Evolutionary conservation across 53 echinoderm and acorn worm species (phyloP), one percentile per base, ranked within the genome.

Genomic region (Zoroaster sp.): DNA sequence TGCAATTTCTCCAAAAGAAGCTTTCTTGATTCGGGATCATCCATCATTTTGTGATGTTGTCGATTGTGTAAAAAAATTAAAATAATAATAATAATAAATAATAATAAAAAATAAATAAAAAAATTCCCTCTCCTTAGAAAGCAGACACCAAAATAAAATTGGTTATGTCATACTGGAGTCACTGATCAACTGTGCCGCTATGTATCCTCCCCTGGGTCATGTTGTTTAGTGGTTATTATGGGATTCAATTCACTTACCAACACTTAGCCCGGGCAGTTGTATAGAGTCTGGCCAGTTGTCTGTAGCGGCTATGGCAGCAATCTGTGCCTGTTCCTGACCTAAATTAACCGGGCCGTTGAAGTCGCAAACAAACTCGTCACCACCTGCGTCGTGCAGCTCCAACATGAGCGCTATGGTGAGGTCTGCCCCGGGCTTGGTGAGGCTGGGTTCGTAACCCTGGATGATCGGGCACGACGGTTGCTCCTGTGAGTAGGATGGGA

Each of bases 371-470:
- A 65, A 5, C 20, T 80, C 66, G 39, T 15, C 39, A 6, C 36
- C 31, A 36, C 65, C 65, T 13, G 53, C 66, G 25, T 55, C 18
- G 28, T 80, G 80, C 28, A 65, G 36, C 37, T 39, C 63, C 25
- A 65, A 3, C 65, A 80, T 52, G 30, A 80, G 65, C 0, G 38
- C 66, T 25, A 80, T 38, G 65, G 42, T 80, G 9, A 80, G 80
- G 55, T 80, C 66, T 7, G 80, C 80, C 4, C 28, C 66, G 2
- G 80, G 80, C 23, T 80, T 66, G 80, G 36, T 80, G 65, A 63
- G 21, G 20, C 37, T 65, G 66, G 80, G 80, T 28, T 37, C 25
- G n/a, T 37, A 40, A 0, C 65, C 80, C 42, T 35, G 80, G 13
- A 40, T 33, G 41, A 80, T 36, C 20, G 80, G 80, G 66, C 80